Conservation (phyloP, 2,797 vertebrate species). For the Mormyrus proboscirostris region DNA sequence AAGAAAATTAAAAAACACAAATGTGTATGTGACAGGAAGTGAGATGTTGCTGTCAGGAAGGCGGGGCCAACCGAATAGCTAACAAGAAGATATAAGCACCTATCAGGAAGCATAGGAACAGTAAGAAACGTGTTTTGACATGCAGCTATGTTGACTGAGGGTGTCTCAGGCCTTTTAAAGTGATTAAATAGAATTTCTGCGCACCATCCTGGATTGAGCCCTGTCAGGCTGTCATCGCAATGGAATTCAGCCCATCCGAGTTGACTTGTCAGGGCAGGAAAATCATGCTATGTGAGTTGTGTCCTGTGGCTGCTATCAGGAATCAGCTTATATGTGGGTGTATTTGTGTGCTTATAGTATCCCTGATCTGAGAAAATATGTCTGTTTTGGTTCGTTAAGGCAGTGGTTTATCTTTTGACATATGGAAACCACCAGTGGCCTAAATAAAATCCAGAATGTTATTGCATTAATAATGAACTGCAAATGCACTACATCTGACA, state of each 20-base stretch:
- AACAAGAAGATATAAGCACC: slow-evolving; percentile 15
- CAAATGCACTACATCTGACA: background rate
- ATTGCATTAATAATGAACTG: background rate
- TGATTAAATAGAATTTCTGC: slow-evolving; percentile 22
- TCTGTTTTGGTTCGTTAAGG: background rate
- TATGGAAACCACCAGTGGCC: background rate
- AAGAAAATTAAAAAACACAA: background rate
- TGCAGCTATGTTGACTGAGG: slow-evolving; percentile 14
- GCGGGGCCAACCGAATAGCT: background rate
- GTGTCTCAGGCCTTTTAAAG: slow-evolving; percentile 31
- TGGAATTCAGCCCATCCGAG: slow-evolving; percentile 35
- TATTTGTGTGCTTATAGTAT: background rate
- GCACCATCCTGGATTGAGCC: slow-evolving; percentile 29
- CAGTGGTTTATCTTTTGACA: background rate
- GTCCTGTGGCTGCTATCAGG: background rate
- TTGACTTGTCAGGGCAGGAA: slow-evolving; percentile 38
- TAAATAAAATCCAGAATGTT: slow-evolving; percentile 11
- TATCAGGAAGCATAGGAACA: background rate
- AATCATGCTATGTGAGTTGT: slow-evolving; percentile 20
- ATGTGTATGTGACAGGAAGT: background rate
- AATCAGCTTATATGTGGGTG: background rate
- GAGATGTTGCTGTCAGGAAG: background rate
- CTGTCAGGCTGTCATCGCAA: slow-evolving; percentile 25
- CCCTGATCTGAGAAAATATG: background rate
- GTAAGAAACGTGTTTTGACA: slow-evolving; percentile 19